These are phyloP conservation scores for Eulithis prunata DNA, from an alignment of 2,888 invertebrate species.

Conservation along the genomic window DNA sequence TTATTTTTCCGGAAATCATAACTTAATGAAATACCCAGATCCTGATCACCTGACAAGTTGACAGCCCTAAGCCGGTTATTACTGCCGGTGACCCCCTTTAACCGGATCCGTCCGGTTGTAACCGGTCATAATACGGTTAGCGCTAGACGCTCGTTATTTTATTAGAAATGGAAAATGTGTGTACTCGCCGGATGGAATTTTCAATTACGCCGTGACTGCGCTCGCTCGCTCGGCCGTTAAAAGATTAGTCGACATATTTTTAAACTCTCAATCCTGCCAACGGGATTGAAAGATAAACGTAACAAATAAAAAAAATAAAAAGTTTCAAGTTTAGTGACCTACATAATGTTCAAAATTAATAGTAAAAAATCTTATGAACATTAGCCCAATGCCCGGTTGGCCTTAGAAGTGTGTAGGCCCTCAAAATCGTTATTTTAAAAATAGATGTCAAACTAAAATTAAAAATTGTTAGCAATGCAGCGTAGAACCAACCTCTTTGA, in stretches of 20 bases:
- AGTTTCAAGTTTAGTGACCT: neutral
- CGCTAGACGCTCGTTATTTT: conserved; percentile 51
- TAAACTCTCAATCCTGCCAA: neutral
- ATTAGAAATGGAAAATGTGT: conserved; percentile 45
- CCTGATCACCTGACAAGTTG: conserved; percentile 12
- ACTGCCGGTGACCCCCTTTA: conserved; percentile 61
- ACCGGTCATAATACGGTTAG: conserved; percentile 56
- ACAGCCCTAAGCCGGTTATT: conserved; percentile 53
- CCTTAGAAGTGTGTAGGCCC: too few species aligned
- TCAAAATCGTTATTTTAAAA: too few species aligned
- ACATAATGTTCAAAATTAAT: too few species aligned
- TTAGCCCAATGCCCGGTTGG: too few species aligned
- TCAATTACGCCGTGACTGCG: conserved; percentile 19
- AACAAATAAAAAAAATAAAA: too few species aligned
- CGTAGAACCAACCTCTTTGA: too few species aligned
- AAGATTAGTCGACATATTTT: conserved; percentile 4
- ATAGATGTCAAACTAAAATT: too few species aligned
- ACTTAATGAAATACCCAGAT: conserved; percentile 1
- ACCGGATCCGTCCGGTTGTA: conserved; percentile 64
- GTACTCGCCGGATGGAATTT: conserved; percentile 16
- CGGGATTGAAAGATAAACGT: neutral
- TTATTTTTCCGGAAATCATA: neutral
- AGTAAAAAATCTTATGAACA: too few species aligned
- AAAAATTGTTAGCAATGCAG: too few species aligned
- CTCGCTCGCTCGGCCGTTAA: neutral